Base-by-base conservation (phyloP, 2,797 vertebrate genomes). In the Tiaroga cobitis region DNA sequence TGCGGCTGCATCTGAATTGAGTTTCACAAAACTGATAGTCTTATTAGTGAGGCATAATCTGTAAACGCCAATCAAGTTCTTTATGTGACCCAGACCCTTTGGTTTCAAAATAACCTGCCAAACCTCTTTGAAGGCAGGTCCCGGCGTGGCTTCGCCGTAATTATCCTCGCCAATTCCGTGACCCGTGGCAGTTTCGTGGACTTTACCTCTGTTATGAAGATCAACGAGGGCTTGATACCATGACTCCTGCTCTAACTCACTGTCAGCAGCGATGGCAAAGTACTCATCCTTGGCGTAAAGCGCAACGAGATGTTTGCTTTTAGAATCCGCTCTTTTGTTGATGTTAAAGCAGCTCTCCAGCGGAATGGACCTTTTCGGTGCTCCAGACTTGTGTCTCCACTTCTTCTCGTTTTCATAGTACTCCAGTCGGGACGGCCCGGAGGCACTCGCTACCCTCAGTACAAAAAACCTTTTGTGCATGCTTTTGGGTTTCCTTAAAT, bases 391-490 rank as follows among this genome's bases (percentile, higher is more conserved):
- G 89, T 96, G 96, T 90, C 96, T 96, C 96, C 96, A 97, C 94
- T 97, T 97, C 92, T 97, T 97, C 91, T 97, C 96, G 69, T 96
- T 97, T 94, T 97, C 96, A 0, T 97, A 97, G 92, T 97, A 97
- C 93, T 97, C 96, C 92, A 97, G 92, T 78, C 96, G 94, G 92
- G 96, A 96, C 2, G 96, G 95, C 90, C 96, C 96, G 8, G 94
- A 94, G 90, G 95, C 95, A 88, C 96, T 96, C 88, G 95, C 94
- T 59, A 94, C 94, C 90, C 96, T 94, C 91, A 97, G 92, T 88
- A 97, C 96, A 88, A 97, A 97, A 92, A 97, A 97, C 85, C 96
- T 95, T 93, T 96, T 96, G 92, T 97, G 96, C 96, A 97, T 97
- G 94, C 96, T 97, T 95, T 97, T 97, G 91, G 96, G 96, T 92